These are phyloP conservation scores for Zootoca vivipara DNA, from an alignment of 2,113 vertebrate species.

Conservation along the genomic window DNA sequence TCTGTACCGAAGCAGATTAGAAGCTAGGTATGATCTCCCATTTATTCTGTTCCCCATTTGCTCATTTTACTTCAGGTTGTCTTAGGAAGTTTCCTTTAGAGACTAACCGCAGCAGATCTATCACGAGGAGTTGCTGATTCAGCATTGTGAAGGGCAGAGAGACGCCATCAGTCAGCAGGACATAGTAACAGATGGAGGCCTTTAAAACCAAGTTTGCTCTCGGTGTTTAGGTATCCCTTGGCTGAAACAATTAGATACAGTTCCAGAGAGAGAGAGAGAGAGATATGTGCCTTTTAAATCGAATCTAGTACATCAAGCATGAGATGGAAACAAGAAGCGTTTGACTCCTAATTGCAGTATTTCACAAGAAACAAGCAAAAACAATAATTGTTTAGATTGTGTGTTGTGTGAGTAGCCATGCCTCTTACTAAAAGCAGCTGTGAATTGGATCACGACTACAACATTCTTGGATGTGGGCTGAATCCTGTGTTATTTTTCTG, in stretches of 20 bases:
- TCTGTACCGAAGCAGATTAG: conserved; percentile 8
- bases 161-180: fast-evolving
- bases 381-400: too few relatives aligned
- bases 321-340: conserved; percentile 23
- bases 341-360: conserved; percentile 20
- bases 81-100: conserved; percentile 29
- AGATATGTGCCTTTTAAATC: conserved; percentile 8
- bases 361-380: conserved; percentile 6
- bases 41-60: background rate
- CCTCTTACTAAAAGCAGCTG: background rate
- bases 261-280: background rate
- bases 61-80: conserved; percentile 22
- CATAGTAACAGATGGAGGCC: conserved; percentile 57
- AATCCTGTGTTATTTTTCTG: background rate
- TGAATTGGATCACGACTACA: too few relatives aligned
- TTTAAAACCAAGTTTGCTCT: conserved; percentile 54
- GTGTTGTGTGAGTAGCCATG: background rate
- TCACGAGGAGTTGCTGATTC: conserved; percentile 41
- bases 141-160: conserved; percentile 49
- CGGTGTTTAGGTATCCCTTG: conserved; percentile 43
- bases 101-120: background rate
- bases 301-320: conserved; percentile 18
- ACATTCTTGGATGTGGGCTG: too few relatives aligned
- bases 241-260: conserved; percentile 43
- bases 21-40: fast-evolving